Conservation (phyloP, 2,888 invertebrate genomes). For the Hirtodrosophila histrioides region DNA sequence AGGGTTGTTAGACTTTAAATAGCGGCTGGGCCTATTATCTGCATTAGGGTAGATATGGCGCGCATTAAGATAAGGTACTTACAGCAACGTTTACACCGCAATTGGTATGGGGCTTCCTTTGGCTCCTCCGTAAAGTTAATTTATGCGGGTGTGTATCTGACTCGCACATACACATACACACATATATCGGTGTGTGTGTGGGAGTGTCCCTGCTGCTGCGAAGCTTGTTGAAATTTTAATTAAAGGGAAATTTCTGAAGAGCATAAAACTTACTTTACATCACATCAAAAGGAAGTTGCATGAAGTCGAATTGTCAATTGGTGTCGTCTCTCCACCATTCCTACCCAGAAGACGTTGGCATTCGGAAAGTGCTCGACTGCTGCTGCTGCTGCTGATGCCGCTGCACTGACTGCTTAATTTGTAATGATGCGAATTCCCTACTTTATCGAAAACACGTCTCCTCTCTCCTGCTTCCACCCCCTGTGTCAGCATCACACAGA, state of each 20-base stretch:
- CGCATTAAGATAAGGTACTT: slow-evolving; percentile 76
- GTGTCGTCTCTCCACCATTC: not conserved
- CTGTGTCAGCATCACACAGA: too few species aligned
- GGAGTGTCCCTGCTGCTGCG: slow-evolving; percentile 16
- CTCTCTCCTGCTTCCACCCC: not conserved
- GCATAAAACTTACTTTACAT: slow-evolving; percentile 20
- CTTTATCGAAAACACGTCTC: slow-evolving; percentile 9
- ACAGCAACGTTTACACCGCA: slow-evolving; percentile 64
- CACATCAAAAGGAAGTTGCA: slow-evolving; percentile 34
- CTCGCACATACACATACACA: slow-evolving; percentile 11
- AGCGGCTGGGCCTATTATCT: slow-evolving; percentile 78
- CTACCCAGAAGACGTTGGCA: slow-evolving; percentile 11
- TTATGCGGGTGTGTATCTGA: slow-evolving; percentile 69
- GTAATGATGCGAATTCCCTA: slow-evolving; percentile 52
- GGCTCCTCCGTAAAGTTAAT: slow-evolving; percentile 67
- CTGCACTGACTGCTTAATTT: slow-evolving; percentile 56
- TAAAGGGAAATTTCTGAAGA: slow-evolving; percentile 68
- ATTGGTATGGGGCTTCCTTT: not conserved
- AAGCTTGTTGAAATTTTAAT: slow-evolving; percentile 74
- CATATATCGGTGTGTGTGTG: slow-evolving; percentile 1
- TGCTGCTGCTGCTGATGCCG: slow-evolving; percentile 10
- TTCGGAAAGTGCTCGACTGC: slow-evolving; percentile 58
- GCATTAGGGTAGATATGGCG: slow-evolving; percentile 78
- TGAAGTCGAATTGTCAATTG: slow-evolving; percentile 22
- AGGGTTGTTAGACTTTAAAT: slow-evolving; percentile 79